Evolutionary conservation across 2,888 invertebrate species (phyloP).

Genomic region (Pristionchus entomophagus): DNA sequence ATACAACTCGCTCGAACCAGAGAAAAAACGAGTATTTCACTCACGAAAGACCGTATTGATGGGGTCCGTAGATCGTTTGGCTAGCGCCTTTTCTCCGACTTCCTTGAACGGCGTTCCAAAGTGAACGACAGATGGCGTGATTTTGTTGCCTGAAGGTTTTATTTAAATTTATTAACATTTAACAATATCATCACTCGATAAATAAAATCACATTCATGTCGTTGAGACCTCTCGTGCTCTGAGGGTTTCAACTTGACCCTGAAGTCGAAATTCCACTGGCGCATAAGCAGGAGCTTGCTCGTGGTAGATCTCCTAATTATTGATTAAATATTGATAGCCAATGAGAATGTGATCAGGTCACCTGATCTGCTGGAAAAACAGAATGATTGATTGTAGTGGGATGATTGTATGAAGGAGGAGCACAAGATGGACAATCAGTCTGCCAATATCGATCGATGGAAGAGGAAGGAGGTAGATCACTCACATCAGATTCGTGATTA

Average conservation of each 20-base stretch:
- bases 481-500: neutral
- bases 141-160: too few species aligned
- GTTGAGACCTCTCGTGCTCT: too few species aligned
- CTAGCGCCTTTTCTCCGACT: too few species aligned
- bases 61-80: too few species aligned
- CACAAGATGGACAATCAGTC: conserved; percentile 9
- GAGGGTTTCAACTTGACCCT: neutral
- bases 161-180: too few species aligned
- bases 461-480: neutral
- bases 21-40: too few species aligned
- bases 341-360: neutral
- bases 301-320: neutral
- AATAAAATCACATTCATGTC: too few species aligned
- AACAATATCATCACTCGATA: too few species aligned
- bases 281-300: conserved; percentile 21
- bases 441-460: neutral
- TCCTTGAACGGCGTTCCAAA: too few species aligned
- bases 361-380: conserved; percentile 4
- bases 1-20: too few species aligned
- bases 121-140: too few species aligned
- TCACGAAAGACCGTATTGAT: too few species aligned
- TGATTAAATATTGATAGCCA: neutral
- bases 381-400: neutral
- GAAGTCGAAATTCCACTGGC: neutral
- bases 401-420: conserved; percentile 2